Evolutionary conservation across 2,113 vertebrate species (phyloP).

Genomic region (Acinonyx jubatus): DNA sequence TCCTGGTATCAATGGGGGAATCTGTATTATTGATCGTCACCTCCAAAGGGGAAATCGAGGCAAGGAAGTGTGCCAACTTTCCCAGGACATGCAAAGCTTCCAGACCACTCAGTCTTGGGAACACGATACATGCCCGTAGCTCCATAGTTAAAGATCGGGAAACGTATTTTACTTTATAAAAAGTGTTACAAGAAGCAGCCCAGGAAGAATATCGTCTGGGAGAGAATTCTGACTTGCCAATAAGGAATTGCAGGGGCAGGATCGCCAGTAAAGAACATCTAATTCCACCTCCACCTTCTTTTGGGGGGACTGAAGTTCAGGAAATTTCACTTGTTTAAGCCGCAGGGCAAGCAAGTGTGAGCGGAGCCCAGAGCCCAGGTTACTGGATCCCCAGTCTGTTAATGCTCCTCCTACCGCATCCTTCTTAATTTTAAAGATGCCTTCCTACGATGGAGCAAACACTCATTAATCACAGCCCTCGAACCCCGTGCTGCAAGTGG

Average conservation of each 20-base stretch:
- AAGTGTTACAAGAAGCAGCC: neutral
- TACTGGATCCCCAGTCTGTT: neutral
- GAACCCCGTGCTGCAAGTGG: neutral
- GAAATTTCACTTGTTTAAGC: neutral
- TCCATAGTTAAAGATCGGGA: neutral
- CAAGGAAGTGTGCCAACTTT: constrained; percentile 2
- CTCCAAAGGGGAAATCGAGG: constrained; percentile 60
- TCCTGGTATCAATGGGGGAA: neutral
- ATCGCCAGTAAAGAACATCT: neutral
- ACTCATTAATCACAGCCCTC: neutral
- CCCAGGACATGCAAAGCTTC: neutral
- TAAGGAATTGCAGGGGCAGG: neutral
- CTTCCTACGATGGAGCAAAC: neutral
- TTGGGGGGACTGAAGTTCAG: neutral
- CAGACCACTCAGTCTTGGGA: neutral
- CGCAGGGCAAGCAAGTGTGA: neutral
- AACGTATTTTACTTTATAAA: neutral
- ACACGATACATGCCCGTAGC: neutral
- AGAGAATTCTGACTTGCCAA: neutral
- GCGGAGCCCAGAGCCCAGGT: neutral
- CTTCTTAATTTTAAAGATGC: constrained; percentile 39
- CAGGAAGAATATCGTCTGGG: neutral
- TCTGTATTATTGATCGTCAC: neutral
- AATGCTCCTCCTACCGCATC: neutral
- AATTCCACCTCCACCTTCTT: neutral